Evolutionary conservation across 2,113 vertebrate genomes (phyloP), one percentile per base, ranked within the genome.

Genomic region (Mirounga angustirostris): DNA sequence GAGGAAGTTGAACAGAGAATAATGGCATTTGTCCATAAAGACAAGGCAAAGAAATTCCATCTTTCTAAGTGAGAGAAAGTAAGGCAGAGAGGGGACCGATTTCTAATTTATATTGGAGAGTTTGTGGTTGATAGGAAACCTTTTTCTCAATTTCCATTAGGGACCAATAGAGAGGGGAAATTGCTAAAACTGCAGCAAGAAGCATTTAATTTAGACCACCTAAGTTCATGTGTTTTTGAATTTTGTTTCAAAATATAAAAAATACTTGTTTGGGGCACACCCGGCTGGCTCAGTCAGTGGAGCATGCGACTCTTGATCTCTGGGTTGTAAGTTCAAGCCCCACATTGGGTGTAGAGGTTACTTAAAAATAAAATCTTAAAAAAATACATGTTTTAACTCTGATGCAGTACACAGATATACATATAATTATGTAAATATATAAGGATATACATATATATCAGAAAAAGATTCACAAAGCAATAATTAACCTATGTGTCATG

Each of bases 1-100:
- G 83, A 92, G 28, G 79, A 92, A 81, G 8, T 59, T 74, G 89
- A 86, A 73, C 52, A 85, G n/a, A 71, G 36, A 73, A 93, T 54
- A 54, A 82, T 80, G 59, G 52, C 9, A 56, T 63, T 87, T 94
- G 14, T n/a, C 28, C 36, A 61, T 74, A 15, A 93, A 86, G 24
- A 67, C 84, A 85, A 92, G 59, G 36, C 9, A 61, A 84, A 73
- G 46, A 84, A 89, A 85, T 87, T 50, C 33, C 19, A 54, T 24
- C 21, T 91, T 76, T 69, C 18, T n/a, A 67, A 28, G 50, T 43
- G n/a, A 96, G 67, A 78, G 26, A 50, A 56, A 76, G 21, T 46
- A 86, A 97, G 59, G 19, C 83, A 30, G 50, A 96, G 74, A 63
- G 24, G 28, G 40, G 26, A 59, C 3, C 26, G 28, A n/a, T 67